Base-by-base conservation (phyloP, 2,797 vertebrate genomes). In the Coluber constrictor region DNA sequence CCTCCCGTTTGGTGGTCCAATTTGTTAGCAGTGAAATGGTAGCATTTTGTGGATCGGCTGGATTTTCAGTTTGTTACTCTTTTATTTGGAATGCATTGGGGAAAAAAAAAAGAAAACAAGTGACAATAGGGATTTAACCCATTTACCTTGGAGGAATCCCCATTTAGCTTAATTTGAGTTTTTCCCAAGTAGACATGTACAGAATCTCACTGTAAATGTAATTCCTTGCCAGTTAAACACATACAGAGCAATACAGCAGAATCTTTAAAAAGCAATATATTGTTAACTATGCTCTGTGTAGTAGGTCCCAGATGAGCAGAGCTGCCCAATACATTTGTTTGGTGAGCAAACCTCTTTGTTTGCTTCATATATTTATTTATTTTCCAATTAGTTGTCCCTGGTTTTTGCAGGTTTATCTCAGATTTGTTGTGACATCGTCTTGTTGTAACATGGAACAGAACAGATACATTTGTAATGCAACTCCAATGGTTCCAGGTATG, bases 401-500 rank as follows among this genome's bases (percentile, higher is more conserved):
- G 61, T 56, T 92, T 4, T 29, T 37, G 2, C 55, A 32, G 13
- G 3, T 0, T 66, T 66, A 94, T 93, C 90, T 90, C 61, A 0
- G 90, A 90, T 37, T 3, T 59, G 1, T 63, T 47, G 8, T 54
- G 86, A 55, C 59, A 87, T 93, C 56, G 32, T 91, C 54, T 4
- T 70, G 1, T 86, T 43, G 4, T 56, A 90, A 63, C 57, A 54
- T 92, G 70, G 37, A 89, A 70, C 94, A 89, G 37, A 89, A 70
- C 94, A 89, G 0, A 74, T 90, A 93, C 83, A 95, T 91, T 96
- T 95, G 94, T 94, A 90, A 95, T 93, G 94, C 94, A 92, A 63
- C 93, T 95, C 94, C 96, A 2, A 0, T 95, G 93, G 93, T 96
- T 96, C 94, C 94, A 66, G 90, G 90, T 83, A 94, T 95, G 94